These are phyloP conservation scores for Strigamia maritima DNA, from an alignment of 2,888 invertebrate species.

Conservation along the genomic window DNA sequence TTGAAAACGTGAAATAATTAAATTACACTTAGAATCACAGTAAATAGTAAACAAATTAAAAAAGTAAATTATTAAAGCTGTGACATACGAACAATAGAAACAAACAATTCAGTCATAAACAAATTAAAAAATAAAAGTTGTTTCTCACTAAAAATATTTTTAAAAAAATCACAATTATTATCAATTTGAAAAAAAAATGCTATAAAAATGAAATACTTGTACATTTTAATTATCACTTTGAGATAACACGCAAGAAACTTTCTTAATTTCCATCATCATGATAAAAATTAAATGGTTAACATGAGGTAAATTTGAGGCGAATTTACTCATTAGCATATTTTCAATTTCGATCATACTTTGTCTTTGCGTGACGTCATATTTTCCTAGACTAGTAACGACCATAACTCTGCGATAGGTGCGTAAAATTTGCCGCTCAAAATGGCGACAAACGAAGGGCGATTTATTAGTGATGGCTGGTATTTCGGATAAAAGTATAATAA, in stretches of 20 bases:
- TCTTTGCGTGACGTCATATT: conserved; percentile 39
- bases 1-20: neutral
- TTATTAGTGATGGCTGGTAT: conserved; percentile 34
- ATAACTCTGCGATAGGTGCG: conserved; percentile 38
- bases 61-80: neutral
- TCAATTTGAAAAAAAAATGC: neutral
- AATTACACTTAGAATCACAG: neutral
- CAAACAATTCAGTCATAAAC: neutral
- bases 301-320: conserved; percentile 28
- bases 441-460: conserved; percentile 39
- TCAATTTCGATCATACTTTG: conserved; percentile 35
- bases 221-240: conserved; percentile 12
- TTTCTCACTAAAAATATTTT: neutral
- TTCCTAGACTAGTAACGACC: conserved; percentile 39
- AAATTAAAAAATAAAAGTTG: neutral
- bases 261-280: conserved; percentile 38
- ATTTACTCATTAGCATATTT: conserved; percentile 15
- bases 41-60: neutral
- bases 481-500: conserved; percentile 36
- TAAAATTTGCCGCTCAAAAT: conserved; percentile 38
- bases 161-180: neutral
- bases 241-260: conserved; percentile 15
- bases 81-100: neutral
- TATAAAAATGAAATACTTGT: neutral
- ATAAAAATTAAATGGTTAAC: conserved; percentile 35